Evolutionary conservation across 2,888 invertebrate genomes (phyloP).

Genomic region (Timema cristinae): DNA sequence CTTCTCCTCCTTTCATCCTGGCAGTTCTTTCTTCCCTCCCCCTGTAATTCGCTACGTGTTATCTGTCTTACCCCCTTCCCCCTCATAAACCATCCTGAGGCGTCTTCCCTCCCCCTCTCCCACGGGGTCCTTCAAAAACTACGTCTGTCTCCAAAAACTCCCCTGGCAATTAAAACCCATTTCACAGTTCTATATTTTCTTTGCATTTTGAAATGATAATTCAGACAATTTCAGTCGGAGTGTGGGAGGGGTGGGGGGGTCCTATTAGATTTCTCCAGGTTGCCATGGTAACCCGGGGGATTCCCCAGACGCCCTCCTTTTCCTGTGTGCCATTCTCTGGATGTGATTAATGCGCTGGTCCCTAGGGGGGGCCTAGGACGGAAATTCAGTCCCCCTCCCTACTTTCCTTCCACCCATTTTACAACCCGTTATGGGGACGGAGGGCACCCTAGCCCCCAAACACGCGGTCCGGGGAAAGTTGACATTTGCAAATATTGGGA

Average conservation of each 20-base stretch:
- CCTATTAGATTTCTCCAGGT: constrained; percentile 40
- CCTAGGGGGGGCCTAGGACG: constrained; percentile 39
- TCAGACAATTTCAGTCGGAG: constrained; percentile 36
- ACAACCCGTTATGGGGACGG: too few relatives aligned
- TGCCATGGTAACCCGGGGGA: constrained; percentile 36
- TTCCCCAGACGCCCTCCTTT: constrained; percentile 39
- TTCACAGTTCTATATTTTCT: constrained; percentile 37
- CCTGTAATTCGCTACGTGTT: constrained; percentile 20
- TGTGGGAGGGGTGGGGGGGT: constrained; percentile 29
- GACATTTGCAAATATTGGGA: too few relatives aligned
- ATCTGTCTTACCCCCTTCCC: constrained; percentile 15
- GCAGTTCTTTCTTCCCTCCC: neutral
- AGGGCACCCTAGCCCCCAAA: too few relatives aligned
- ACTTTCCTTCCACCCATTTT: too few relatives aligned
- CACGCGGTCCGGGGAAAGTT: too few relatives aligned
- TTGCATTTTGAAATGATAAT: constrained; percentile 42
- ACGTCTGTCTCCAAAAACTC: constrained; percentile 26
- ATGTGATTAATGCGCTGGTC: constrained; percentile 49
- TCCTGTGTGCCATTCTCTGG: constrained; percentile 41
- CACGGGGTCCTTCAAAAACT: constrained; percentile 16
- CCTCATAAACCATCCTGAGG: constrained; percentile 14
- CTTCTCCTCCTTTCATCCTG: too few relatives aligned
- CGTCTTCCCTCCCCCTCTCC: constrained; percentile 8
- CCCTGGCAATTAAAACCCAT: constrained; percentile 36
- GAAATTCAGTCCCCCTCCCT: too few relatives aligned